phyloP scores from a whole-genome alignment of 2,888 invertebrate species.

The Pegoplata infirma region DNA sequence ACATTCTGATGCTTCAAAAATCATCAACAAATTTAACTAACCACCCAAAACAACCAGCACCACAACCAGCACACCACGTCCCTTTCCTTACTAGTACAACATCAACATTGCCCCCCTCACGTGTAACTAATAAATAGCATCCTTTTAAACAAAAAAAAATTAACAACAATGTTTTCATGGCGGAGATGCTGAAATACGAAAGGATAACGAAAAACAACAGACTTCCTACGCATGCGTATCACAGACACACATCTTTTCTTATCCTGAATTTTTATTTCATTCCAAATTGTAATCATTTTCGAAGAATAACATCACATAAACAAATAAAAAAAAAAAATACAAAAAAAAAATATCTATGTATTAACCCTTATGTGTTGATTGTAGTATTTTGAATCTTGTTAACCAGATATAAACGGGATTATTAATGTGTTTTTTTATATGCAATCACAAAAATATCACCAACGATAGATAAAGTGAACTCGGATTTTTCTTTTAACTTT shows the following conservation, averaged over 20 bases:
- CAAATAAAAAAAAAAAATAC: neutral
- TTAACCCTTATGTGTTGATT: conserved; percentile 23
- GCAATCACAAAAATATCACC: too few relatives aligned
- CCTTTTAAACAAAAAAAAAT: conserved; percentile 32
- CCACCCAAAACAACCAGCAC: neutral
- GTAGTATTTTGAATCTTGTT: too few relatives aligned
- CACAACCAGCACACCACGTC: neutral
- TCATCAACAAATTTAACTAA: conserved; percentile 28
- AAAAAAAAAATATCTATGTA: too few relatives aligned
- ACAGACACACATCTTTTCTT: neutral
- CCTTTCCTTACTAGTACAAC: neutral
- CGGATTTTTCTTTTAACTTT: too few relatives aligned
- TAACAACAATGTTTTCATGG: conserved; percentile 32
- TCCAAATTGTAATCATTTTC: conserved; percentile 8
- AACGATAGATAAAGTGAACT: too few relatives aligned
- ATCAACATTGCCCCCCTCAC: conserved; percentile 37
- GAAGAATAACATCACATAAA: conserved; percentile 42
- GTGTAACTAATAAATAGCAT: conserved; percentile 5
- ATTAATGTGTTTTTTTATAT: too few relatives aligned
- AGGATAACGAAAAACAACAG: conserved; percentile 22
- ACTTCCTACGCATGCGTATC: conserved; percentile 34
- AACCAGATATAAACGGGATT: too few relatives aligned
- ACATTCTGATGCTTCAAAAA: conserved; percentile 58
- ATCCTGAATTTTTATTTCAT: conserved; percentile 32
- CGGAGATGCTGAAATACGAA: conserved; percentile 33